A percentile compares a stretch with the other conserved stretches of the same genome.
Evolutionary conservation across 2,113 vertebrate species (phyloP).

Genomic region (Brienomyrus longianalis): DNA sequence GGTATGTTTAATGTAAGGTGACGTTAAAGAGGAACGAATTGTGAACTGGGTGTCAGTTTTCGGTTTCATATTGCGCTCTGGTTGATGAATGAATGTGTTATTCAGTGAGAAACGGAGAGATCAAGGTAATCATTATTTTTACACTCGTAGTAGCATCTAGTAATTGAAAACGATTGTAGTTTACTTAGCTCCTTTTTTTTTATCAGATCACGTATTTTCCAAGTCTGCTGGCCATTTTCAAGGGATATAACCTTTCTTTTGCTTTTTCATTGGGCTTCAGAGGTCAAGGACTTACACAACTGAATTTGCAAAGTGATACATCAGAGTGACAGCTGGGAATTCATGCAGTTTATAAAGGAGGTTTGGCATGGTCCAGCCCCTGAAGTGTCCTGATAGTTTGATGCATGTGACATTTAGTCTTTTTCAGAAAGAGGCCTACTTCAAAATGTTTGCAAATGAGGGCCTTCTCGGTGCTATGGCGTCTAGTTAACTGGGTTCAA

Average conservation of each 20-base stretch:
- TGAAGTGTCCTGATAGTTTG: not conserved
- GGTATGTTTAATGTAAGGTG: conserved; percentile 3
- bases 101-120: not conserved
- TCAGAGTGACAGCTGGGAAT: conserved; percentile 50
- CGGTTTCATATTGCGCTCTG: not conserved
- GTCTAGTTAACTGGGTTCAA: not conserved
- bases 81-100: not conserved
- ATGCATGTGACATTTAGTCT: not conserved
- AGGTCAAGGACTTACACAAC: conserved; percentile 62
- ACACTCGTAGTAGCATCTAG: not conserved
- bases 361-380: conserved; percentile 24
- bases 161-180: not conserved
- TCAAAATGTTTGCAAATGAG: conserved; percentile 7
- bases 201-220: not conserved
- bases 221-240: not conserved
- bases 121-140: not conserved
- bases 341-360: conserved; percentile 29
- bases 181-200: not conserved
- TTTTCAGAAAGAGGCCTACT: conserved; percentile 8
- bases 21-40: not conserved
- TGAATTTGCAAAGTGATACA: conserved; percentile 46
- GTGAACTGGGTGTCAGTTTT: not conserved
- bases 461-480: not conserved
- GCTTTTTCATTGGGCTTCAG: conserved; percentile 52
- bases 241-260: conserved; percentile 53